Conservation (phyloP, 2,797 vertebrate genomes). For the Falco naumanni region DNA sequence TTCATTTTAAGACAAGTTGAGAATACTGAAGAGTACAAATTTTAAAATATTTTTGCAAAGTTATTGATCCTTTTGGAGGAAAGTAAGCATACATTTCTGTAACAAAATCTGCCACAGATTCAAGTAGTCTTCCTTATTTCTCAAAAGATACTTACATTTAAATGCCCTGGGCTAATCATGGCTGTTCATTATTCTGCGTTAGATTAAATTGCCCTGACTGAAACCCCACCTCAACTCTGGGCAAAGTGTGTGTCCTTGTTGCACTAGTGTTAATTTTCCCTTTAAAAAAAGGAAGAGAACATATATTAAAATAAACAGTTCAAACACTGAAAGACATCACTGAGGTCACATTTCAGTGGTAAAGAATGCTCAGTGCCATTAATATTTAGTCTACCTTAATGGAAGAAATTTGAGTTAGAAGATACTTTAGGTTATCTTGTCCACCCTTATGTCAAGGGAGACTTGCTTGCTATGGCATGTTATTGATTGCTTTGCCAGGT, state of each 20-base stretch:
- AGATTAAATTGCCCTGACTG: neutral
- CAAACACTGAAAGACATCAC: conserved; percentile 44
- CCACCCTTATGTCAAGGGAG: conserved; percentile 18
- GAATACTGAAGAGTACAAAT: neutral
- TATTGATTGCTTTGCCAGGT: neutral
- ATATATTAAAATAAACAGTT: conserved; percentile 20
- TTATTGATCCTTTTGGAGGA: neutral
- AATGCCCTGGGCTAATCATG: neutral
- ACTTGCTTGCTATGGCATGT: neutral
- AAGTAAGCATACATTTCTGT: neutral
- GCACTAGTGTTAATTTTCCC: neutral
- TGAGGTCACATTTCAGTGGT: conserved; percentile 56
- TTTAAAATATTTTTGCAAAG: neutral
- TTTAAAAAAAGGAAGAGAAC: neutral
- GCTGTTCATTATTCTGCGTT: neutral
- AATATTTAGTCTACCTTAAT: conserved; percentile 67
- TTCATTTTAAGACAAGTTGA: neutral
- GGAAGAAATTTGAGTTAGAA: conserved; percentile 68
- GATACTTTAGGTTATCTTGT: conserved; percentile 59
- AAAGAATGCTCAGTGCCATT: conserved; percentile 60
- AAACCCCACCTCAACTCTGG: neutral
- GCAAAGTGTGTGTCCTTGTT: neutral
- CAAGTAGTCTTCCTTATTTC: neutral
- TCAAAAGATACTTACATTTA: neutral
- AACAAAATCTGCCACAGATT: neutral